Conservation (phyloP, 2,113 vertebrate species). For the Taurulus bubalis region DNA sequence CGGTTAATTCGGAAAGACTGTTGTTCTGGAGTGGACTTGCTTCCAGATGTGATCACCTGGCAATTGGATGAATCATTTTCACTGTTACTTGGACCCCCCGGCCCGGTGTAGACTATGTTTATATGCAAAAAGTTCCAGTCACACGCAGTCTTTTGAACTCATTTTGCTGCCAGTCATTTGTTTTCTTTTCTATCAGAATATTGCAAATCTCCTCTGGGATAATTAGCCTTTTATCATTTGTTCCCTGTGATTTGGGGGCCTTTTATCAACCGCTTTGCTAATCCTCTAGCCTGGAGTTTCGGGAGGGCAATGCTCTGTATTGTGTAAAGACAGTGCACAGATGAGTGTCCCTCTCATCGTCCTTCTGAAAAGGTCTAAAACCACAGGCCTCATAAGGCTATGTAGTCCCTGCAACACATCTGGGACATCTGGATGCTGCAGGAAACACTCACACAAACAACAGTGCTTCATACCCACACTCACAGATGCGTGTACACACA, state of each 20-base stretch:
- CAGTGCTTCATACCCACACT: background rate
- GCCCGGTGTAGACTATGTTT: constrained; percentile 19
- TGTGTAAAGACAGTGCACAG: constrained; percentile 33
- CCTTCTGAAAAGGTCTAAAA: constrained; percentile 17
- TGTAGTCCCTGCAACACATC: constrained; percentile 51
- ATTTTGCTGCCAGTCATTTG: constrained; percentile 9
- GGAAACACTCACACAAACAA: constrained; percentile 23
- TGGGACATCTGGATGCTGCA: constrained; percentile 50
- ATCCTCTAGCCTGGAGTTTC: constrained; percentile 1
- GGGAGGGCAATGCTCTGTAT: constrained; percentile 12
- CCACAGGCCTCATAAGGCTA: constrained; percentile 55
- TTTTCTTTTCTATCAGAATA: constrained; percentile 31
- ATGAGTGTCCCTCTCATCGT: constrained; percentile 44
- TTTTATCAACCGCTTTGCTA: constrained; percentile 27
- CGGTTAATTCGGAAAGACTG: constrained; percentile 52
- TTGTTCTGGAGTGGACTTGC: constrained; percentile 21
- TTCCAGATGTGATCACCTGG: constrained; percentile 73
- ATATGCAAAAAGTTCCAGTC: constrained; percentile 34
- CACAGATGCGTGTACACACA: constrained; percentile 28
- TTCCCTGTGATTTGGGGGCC: background rate
- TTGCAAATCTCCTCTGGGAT: constrained; percentile 18
- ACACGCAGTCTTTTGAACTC: constrained; percentile 52
- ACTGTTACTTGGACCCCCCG: constrained; percentile 49
- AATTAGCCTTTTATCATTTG: constrained; percentile 31
- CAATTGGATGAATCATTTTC: constrained; percentile 65